phyloP scores from a whole-genome alignment of 2,888 invertebrate genomes.

The Amorpha juglandis region DNA sequence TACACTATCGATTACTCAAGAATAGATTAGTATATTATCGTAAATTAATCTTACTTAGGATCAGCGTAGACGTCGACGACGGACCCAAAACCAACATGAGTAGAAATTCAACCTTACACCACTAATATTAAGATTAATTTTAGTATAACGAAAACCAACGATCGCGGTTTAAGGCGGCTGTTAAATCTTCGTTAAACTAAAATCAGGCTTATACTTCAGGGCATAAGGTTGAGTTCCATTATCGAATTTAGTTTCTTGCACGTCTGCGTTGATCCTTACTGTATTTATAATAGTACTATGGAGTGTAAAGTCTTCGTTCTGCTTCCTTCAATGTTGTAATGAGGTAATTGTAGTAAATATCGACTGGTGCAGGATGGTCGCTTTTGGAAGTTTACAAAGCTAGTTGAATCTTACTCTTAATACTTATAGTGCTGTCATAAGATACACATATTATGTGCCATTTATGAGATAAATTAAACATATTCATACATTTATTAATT shows the following conservation, averaged over 20 bases:
- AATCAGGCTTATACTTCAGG: neutral
- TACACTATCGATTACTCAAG: neutral
- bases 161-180: too few relatives aligned
- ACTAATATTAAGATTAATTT: neutral
- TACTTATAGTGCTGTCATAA: too few relatives aligned
- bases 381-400: neutral
- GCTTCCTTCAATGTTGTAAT: constrained; percentile 23
- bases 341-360: constrained; percentile 23
- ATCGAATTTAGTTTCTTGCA: neutral
- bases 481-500: too few relatives aligned
- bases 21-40: neutral
- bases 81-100: neutral
- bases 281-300: neutral
- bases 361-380: constrained; percentile 5
- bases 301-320: neutral
- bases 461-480: too few relatives aligned
- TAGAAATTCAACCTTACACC: neutral
- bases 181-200: neutral
- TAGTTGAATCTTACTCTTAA: too few relatives aligned
- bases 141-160: neutral
- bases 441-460: too few relatives aligned
- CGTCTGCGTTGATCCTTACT: neutral
- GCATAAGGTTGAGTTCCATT: neutral
- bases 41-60: neutral
- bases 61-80: neutral